A percentile compares a stretch with the other conserved stretches of the same genome.
Evolutionary conservation across 2,797 vertebrate species (phyloP).

Genomic region (Adrianichthys oophorus): DNA sequence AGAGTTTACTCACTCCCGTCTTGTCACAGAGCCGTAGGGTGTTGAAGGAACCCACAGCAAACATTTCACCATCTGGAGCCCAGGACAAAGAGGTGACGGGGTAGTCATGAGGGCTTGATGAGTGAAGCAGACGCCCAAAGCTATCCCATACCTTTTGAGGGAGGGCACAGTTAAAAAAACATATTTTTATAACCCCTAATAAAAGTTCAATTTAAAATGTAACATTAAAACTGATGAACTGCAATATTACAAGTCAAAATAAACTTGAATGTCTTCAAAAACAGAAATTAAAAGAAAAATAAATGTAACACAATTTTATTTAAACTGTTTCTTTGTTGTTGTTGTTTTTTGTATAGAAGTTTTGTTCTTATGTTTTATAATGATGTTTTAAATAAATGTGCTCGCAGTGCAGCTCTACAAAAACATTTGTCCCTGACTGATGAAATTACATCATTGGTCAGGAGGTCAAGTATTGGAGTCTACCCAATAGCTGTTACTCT

Average conservation of each 20-base stretch:
- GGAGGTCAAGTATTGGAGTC: no score
- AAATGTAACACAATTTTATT: no score
- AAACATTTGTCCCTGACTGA: background rate
- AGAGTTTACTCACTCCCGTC: slow-evolving; percentile 86
- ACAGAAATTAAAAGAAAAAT: no score
- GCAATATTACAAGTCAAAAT: no score
- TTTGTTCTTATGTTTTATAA: no score
- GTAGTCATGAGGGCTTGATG: slow-evolving; percentile 86
- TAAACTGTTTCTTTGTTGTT: no score
- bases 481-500: no score
- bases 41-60: slow-evolving; percentile 94
- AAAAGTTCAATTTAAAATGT: no score
- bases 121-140: slow-evolving; percentile 85
- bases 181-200: background rate
- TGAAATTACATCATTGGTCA: background rate
- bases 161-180: slow-evolving; percentile 9
- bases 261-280: no score
- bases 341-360: no score
- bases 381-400: no score
- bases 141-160: slow-evolving; percentile 92
- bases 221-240: no score
- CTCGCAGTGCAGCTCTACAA: background rate
- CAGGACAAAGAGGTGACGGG: slow-evolving; percentile 91
- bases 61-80: slow-evolving; percentile 91
- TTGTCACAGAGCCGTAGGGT: slow-evolving; percentile 94